These are phyloP conservation scores for Seriola dumerili DNA, from an alignment of 2,113 vertebrate species.

Conservation along the genomic window DNA sequence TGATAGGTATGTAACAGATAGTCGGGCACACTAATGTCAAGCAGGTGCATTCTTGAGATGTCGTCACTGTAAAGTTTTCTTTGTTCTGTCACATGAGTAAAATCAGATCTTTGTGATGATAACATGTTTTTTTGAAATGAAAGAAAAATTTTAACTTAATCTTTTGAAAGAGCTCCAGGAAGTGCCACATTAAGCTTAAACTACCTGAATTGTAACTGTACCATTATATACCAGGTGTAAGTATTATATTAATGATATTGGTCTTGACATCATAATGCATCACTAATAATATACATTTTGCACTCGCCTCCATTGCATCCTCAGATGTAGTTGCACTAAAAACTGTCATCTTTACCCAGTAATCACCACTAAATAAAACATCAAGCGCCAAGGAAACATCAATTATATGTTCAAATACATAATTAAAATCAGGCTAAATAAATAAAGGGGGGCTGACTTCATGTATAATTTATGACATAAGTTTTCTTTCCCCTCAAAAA, in stretches of 20 bases:
- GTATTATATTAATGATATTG: neutral
- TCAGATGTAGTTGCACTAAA: neutral
- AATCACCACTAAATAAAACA: slow-evolving; percentile 19
- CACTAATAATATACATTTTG: neutral
- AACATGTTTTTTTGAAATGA: neutral
- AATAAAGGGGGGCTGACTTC: neutral
- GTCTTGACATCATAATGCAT: neutral
- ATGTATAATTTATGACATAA: neutral
- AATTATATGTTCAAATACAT: slow-evolving; percentile 4
- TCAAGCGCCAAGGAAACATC: slow-evolving; percentile 9
- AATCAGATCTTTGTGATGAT: neutral
- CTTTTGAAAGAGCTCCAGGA: neutral
- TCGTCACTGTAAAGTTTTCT: neutral
- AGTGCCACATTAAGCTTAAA: too few species aligned
- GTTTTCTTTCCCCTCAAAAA: neutral
- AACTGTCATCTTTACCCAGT: slow-evolving; percentile 1
- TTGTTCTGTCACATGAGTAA: neutral
- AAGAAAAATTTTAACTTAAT: neutral
- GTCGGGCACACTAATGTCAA: neutral
- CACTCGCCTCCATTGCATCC: slow-evolving; percentile 1
- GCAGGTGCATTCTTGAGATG: neutral
- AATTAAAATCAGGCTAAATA: neutral
- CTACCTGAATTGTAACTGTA: too few species aligned
- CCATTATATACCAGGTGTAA: neutral
- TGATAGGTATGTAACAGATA: neutral